Conservation (phyloP, 2,888 invertebrate species). For the Leucoptera coffeella region DNA sequence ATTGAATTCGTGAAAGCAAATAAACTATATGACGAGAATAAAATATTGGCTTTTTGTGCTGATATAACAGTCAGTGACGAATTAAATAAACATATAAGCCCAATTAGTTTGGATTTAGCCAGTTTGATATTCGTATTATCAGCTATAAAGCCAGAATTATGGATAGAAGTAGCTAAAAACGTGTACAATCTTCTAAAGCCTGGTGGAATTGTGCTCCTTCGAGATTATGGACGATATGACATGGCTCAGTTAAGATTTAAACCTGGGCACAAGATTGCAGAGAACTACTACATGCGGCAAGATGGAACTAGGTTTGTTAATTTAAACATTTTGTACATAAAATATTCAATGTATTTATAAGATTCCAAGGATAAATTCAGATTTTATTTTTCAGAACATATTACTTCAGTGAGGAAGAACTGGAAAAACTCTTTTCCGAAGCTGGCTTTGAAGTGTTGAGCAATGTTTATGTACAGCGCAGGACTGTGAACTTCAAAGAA, state of each 20-base stretch:
- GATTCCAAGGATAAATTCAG: too few relatives aligned
- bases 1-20: constrained; percentile 74
- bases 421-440: constrained; percentile 57
- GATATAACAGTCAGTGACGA: constrained; percentile 72
- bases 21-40: constrained; percentile 56
- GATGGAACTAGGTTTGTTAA: constrained; percentile 79
- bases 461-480: constrained; percentile 75
- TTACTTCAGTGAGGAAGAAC: constrained; percentile 71
- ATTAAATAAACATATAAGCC: constrained; percentile 49
- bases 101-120: constrained; percentile 64
- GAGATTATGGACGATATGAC: constrained; percentile 94
- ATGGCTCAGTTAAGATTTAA: constrained; percentile 94
- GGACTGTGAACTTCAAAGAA: constrained; percentile 91
- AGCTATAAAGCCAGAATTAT: constrained; percentile 85
- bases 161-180: constrained; percentile 57
- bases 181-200: constrained; percentile 60
- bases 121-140: constrained; percentile 94
- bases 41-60: constrained; percentile 73
- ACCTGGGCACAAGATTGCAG: constrained; percentile 84
- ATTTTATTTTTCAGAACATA: constrained; percentile 56
- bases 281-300: constrained; percentile 92
- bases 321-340: neutral
- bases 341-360: neutral
- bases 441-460: constrained; percentile 65
- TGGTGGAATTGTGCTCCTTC: constrained; percentile 76